A percentile compares a stretch with the other conserved stretches of the same genome.
Evolutionary conservation across 1,140 invertebrate genomes (phyloP).

Genomic region (Trichonephila inaurata): DNA sequence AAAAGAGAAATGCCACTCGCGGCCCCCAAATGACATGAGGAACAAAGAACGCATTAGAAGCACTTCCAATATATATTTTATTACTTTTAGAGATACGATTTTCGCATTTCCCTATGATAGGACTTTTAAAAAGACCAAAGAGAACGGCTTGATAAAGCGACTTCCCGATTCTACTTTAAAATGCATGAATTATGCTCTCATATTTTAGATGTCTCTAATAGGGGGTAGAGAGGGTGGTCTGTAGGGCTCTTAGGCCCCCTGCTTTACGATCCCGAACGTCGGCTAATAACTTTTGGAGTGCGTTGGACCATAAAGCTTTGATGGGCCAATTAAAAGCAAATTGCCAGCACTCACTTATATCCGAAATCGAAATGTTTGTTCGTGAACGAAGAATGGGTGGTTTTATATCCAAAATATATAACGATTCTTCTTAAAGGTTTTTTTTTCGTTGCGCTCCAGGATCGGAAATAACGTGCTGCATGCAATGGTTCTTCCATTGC

Average conservation of each 20-base stretch:
- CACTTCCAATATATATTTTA: constrained; percentile 47
- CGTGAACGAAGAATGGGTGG: constrained; percentile 2
- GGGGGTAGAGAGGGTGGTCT: neutral
- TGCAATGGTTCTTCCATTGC: neutral
- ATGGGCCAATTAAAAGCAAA: constrained; percentile 62
- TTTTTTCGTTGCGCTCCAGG: neutral
- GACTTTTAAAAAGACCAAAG: neutral
- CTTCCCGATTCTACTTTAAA: constrained; percentile 10
- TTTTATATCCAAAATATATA: constrained; percentile 51
- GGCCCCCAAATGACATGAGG: neutral
- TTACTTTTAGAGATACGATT: constrained; percentile 45
- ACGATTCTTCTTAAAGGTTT: constrained; percentile 15
- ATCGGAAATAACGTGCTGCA: neutral
- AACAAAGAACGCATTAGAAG: constrained; percentile 44
- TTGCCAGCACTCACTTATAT: constrained; percentile 53
- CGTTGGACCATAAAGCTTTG: constrained; percentile 47
- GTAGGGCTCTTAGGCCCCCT: neutral
- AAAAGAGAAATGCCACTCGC: neutral
- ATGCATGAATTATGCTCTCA: constrained; percentile 52
- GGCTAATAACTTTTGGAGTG: constrained; percentile 42
- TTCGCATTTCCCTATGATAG: constrained; percentile 37
- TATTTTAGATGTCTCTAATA: constrained; percentile 50
- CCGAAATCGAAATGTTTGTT: constrained; percentile 62
- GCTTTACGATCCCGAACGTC: constrained; percentile 37
- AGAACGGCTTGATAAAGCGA: constrained; percentile 3